Evolutionary conservation across 2,113 vertebrate genomes (phyloP), one percentile per base, ranked within the genome.

Genomic region (Tachysurus vachellii): DNA sequence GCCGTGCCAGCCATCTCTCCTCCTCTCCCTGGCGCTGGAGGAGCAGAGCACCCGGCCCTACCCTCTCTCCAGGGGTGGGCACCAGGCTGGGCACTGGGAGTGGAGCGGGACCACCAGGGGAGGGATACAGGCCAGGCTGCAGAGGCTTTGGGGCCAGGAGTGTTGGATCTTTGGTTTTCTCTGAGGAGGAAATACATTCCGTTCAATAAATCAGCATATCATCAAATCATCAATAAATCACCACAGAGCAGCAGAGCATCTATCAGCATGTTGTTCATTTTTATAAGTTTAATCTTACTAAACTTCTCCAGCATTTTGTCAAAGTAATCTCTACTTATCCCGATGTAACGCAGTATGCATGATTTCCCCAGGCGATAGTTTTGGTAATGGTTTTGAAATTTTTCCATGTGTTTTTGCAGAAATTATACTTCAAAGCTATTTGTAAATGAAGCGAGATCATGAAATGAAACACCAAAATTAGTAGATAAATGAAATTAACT

Each of bases 1-100:
- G 97, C 68, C 97, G 95, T 0, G 97, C 97, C 92, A 99, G 91
- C 98, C 97, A 99, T 89, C 98, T 96, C 93, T 99, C 98, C 86
- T 99, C 98, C 93, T 99, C 98, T 0, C 97, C 97, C 92, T 93
- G 97, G 91, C 97, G 96, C 91, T 97, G 97, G 91, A 97, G 95
- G 53, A 98, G 95, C 91, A 98, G 91, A 0, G 97, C 94, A 0
- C 94, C 91, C 0, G 96, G 95, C 80, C 97, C 95, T 0, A 97
- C 93, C 94, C 96, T 97, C 86, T 96, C 90, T 62, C 92, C 91
- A 62, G 97, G 97, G 92, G 92, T 94, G 84, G 97, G 94, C 83
- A 98, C 96, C 9, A 98, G 95, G 92, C 96, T 93, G 42, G 98
- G 96, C 96, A 96, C 83, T 96, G 93, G 0, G 95, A 53, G 82